Evolutionary conservation across 1,140 invertebrate species (phyloP).

Genomic region (Capitella teleta): DNA sequence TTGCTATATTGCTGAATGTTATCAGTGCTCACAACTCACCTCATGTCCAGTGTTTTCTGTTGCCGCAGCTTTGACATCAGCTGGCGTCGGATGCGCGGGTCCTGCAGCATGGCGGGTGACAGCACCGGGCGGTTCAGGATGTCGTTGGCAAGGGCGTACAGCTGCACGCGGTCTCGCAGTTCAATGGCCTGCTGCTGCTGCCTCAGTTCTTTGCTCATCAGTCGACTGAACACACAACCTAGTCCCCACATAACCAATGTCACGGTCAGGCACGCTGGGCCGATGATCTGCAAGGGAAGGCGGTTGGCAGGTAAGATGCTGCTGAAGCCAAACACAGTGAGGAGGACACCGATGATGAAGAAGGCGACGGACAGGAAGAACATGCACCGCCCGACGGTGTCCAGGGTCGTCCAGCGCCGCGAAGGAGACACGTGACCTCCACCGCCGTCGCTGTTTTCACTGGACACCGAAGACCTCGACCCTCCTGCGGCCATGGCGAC

Average conservation of each 20-base stretch:
- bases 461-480: background rate
- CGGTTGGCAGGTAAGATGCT: background rate
- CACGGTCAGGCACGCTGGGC: slow-evolving; percentile 5
- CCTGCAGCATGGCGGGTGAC: slow-evolving; percentile 1
- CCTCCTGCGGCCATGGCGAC: background rate
- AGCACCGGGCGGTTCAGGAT: slow-evolving; percentile 9
- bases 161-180: slow-evolving; percentile 5
- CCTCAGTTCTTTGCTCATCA: slow-evolving; percentile 9
- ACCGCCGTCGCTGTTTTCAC: background rate
- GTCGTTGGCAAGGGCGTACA: slow-evolving; percentile 12
- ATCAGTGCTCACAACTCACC: too few species aligned
- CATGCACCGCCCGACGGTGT: slow-evolving; percentile 1
- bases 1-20: too few species aligned
- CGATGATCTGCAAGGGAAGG: slow-evolving; percentile 4
- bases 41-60: slow-evolving; percentile 5
- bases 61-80: slow-evolving; percentile 7
- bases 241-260: slow-evolving; percentile 9
- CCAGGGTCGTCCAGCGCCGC: slow-evolving; percentile 8
- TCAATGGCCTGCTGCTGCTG: slow-evolving; percentile 11
- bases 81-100: slow-evolving; percentile 7
- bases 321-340: slow-evolving; percentile 12
- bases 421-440: background rate
- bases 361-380: slow-evolving; percentile 6
- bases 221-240: slow-evolving; percentile 6
- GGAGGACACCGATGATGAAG: slow-evolving; percentile 7